Evolutionary conservation across 2,797 vertebrate species (phyloP).

Genomic region (Pangasius larnaudii): DNA sequence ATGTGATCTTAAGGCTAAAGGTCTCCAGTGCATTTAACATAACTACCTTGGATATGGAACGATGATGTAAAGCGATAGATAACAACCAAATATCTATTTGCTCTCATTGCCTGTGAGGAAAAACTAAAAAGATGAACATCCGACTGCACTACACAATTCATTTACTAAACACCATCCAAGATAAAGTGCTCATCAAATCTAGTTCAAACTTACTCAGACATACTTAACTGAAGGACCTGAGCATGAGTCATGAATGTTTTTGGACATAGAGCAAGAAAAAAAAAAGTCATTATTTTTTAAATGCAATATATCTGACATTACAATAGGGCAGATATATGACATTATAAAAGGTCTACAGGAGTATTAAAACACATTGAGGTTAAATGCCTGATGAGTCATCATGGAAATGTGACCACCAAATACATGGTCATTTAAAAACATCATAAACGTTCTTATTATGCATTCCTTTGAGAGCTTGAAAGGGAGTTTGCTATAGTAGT

Average conservation of each 20-base stretch:
- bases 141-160: neutral
- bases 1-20: neutral
- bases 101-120: neutral
- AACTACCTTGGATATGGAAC: neutral
- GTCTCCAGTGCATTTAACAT: neutral
- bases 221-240: neutral
- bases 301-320: neutral
- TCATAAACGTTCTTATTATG: neutral
- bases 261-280: neutral
- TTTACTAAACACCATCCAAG: neutral
- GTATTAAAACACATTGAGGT: neutral
- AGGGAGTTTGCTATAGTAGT: neutral
- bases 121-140: neutral
- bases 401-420: neutral
- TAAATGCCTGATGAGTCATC: conserved; percentile 28
- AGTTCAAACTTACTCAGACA: conserved; percentile 5
- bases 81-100: no score
- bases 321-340: neutral
- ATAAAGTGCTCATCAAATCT: conserved; percentile 20
- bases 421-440: conserved; percentile 4
- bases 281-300: neutral
- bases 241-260: neutral
- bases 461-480: neutral
- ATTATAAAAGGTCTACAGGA: neutral
- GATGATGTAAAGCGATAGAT: neutral